phyloP scores from a whole-genome alignment of 2,888 invertebrate genomes.

The Laothoe populi region DNA sequence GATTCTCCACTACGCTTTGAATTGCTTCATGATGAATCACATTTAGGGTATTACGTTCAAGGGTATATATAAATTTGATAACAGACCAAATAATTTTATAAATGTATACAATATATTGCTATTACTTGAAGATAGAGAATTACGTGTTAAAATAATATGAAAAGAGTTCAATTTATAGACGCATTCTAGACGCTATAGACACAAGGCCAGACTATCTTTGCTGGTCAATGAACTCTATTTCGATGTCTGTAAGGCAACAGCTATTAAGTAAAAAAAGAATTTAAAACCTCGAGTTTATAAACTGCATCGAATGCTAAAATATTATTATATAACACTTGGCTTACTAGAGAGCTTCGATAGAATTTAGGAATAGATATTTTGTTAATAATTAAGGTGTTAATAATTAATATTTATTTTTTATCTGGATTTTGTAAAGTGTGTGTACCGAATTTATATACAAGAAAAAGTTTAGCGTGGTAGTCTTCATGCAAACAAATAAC shows the following conservation, averaged over 20 bases:
- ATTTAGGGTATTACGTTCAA: conserved; percentile 33
- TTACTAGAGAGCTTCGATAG: conserved; percentile 26
- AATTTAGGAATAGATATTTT: not conserved
- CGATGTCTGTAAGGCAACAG: conserved; percentile 51
- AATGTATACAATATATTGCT: not conserved
- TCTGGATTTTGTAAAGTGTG: not conserved
- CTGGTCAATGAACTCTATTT: conserved; percentile 67
- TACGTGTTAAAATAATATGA: conserved; percentile 31
- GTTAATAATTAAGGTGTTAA: no score
- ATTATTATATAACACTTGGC: conserved; percentile 20
- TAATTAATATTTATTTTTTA: conserved; percentile 2
- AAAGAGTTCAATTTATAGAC: conserved; percentile 45
- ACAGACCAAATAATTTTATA: conserved; percentile 2
- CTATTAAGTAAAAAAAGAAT: conserved; percentile 55
- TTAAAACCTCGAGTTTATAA: conserved; percentile 38
- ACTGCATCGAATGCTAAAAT: conserved; percentile 27
- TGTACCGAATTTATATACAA: not conserved
- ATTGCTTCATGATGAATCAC: conserved; percentile 46
- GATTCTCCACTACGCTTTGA: conserved; percentile 52
- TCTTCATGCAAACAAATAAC: not conserved
- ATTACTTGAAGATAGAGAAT: not conserved
- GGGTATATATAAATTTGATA: conserved; percentile 21
- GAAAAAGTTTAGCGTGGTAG: not conserved
- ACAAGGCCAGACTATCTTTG: conserved; percentile 70
- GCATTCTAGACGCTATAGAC: conserved; percentile 56